These are phyloP conservation scores for Alexandromys fortis DNA, from an alignment of 2,113 vertebrate genomes.

Conservation along the genomic window DNA sequence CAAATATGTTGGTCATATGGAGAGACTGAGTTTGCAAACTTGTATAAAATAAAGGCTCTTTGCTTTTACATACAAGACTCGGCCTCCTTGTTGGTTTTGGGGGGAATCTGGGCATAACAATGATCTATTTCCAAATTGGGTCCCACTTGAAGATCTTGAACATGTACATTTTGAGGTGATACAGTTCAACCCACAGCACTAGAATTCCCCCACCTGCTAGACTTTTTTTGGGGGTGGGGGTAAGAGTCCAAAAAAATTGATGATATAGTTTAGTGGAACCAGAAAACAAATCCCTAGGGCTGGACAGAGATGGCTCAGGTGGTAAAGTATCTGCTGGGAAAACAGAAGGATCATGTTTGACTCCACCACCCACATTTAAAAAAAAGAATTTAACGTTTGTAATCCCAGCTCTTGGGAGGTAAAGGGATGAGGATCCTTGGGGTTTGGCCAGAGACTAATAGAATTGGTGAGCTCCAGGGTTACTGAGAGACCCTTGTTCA, in stretches of 20 bases:
- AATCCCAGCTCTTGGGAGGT: not conserved
- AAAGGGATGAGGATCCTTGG: not conserved
- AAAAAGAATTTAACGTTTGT: not conserved
- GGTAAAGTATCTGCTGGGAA: not conserved
- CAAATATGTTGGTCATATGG: too few species aligned
- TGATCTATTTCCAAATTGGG: not conserved
- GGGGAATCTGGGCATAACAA: too few species aligned
- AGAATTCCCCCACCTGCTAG: not conserved
- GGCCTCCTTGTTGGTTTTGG: too few species aligned
- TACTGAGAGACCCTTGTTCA: not conserved
- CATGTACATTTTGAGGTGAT: not conserved
- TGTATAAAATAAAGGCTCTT: too few species aligned
- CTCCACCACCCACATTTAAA: not conserved
- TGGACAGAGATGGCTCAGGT: not conserved
- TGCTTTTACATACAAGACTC: too few species aligned
- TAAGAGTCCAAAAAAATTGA: not conserved
- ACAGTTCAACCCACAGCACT: too few species aligned
- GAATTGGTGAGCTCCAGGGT: not conserved
- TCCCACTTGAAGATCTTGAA: not conserved
- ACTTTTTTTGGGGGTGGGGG: not conserved
- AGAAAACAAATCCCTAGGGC: not conserved
- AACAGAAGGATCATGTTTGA: not conserved
- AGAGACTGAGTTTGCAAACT: too few species aligned
- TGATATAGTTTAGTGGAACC: not conserved
- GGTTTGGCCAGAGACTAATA: not conserved